Conservation (phyloP, 2,797 vertebrate genomes). For the Pipistrellus kuhlii region DNA sequence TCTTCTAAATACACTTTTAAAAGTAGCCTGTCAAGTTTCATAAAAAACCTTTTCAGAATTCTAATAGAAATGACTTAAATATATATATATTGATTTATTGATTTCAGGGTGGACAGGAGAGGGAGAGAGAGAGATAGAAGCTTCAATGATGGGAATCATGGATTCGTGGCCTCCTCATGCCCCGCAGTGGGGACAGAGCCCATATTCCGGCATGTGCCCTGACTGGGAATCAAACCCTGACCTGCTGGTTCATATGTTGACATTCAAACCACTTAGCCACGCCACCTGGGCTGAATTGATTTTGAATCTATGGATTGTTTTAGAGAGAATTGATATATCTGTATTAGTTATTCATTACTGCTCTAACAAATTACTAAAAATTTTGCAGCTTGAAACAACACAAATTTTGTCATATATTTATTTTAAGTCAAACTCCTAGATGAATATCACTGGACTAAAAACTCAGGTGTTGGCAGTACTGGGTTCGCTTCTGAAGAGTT, state of each 20-base stretch:
- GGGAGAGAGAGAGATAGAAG: too few relatives aligned
- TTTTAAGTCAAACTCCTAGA: not conserved
- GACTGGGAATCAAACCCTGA: too few relatives aligned
- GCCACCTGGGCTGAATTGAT: not conserved
- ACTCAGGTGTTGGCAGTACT: not conserved
- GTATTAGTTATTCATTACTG: not conserved
- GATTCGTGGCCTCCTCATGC: too few relatives aligned
- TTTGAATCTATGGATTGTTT: not conserved
- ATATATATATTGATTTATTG: too few relatives aligned
- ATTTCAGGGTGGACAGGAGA: too few relatives aligned
- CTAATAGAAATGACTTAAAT: not conserved
- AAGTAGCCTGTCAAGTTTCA: not conserved
- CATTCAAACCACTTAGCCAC: too few relatives aligned
- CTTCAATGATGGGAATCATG: too few relatives aligned
- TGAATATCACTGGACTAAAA: not conserved
- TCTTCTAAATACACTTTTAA: slow-evolving; percentile 21
- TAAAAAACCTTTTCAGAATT: not conserved
- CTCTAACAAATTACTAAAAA: not conserved
- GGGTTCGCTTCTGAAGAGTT: not conserved
- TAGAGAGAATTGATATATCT: not conserved
- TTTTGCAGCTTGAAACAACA: not conserved
- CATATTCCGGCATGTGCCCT: too few relatives aligned
- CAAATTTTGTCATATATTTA: not conserved
- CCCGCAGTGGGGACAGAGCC: too few relatives aligned
- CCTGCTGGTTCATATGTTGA: too few relatives aligned